Conservation (phyloP, 2,888 invertebrate genomes). For the Dendrolimus houi region DNA sequence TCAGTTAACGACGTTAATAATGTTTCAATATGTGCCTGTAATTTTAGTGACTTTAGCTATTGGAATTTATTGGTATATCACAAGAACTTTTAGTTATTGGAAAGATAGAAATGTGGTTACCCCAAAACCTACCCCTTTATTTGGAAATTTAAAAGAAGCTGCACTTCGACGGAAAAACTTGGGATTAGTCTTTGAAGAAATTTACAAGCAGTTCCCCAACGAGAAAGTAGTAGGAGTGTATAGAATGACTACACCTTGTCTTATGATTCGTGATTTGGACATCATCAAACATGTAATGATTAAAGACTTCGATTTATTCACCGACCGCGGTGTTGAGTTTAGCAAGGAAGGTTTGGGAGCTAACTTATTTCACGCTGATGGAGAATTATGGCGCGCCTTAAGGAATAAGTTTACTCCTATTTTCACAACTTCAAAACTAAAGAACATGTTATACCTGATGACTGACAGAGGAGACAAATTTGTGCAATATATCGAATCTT, state of each 20-base stretch:
- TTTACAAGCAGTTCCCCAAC: constrained; percentile 31
- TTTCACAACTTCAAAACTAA: constrained; percentile 47
- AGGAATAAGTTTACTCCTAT: constrained; percentile 38
- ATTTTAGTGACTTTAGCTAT: constrained; percentile 9
- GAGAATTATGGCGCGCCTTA: constrained; percentile 35
- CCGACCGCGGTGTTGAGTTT: constrained; percentile 35
- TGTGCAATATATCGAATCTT: constrained; percentile 17
- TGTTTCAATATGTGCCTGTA: too few species aligned
- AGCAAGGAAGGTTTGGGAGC: constrained; percentile 32
- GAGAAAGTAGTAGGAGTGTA: constrained; percentile 45
- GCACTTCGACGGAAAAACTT: constrained; percentile 20
- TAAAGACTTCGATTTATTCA: constrained; percentile 40
- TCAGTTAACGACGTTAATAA: too few species aligned
- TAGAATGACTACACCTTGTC: constrained; percentile 31
- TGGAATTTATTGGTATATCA: constrained; percentile 28
- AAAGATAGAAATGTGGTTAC: constrained; percentile 27
- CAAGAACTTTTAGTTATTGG: constrained; percentile 41
- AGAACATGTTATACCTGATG: constrained; percentile 41
- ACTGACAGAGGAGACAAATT: constrained; percentile 29
- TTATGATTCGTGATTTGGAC: constrained; percentile 41
- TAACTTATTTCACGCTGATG: constrained; percentile 41
- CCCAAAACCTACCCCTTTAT: constrained; percentile 30
- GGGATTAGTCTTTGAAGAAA: constrained; percentile 20
- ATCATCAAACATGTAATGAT: constrained; percentile 40
- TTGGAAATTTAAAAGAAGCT: constrained; percentile 35